Evolutionary conservation across 2,113 vertebrate genomes (phyloP).

Genomic region (Triplophysa rosa): DNA sequence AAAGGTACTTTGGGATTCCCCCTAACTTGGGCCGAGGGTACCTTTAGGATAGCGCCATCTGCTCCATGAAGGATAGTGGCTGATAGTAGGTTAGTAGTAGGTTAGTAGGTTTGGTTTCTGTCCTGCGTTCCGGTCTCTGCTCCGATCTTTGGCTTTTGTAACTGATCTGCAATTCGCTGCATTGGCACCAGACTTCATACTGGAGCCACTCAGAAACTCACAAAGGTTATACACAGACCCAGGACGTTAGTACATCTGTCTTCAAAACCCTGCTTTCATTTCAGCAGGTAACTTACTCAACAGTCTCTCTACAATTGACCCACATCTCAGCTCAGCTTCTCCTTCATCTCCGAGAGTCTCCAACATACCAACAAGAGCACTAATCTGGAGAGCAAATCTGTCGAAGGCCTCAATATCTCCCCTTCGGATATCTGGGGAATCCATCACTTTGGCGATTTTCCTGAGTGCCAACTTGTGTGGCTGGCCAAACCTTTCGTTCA

Average conservation of each 20-base stretch:
- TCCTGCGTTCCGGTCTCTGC: not conserved
- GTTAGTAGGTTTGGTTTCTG: not conserved
- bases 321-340: not conserved
- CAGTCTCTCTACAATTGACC: conserved; percentile 23
- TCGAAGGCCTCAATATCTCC: not conserved
- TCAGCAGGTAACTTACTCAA: too few relatives aligned
- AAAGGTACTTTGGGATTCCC: not conserved
- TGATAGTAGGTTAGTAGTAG: too few relatives aligned
- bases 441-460: too few relatives aligned
- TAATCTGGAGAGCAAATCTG: not conserved
- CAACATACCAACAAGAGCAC: conserved; percentile 1
- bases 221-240: not conserved
- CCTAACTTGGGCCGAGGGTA: not conserved
- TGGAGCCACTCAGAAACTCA: conserved; percentile 4
- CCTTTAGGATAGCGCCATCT: not conserved
- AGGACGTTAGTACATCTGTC: not conserved
- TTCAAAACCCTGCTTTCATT: not conserved
- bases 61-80: not conserved
- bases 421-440: not conserved
- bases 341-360: not conserved
- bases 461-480: too few relatives aligned
- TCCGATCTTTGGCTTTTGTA: not conserved
- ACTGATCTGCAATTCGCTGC: not conserved
- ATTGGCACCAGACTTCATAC: not conserved
- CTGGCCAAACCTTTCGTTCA: too few relatives aligned